Evolutionary conservation across 30 jellyfish, hydroid and myxozoan species (phyloP).

Genomic region (Pseudorhiza aurosa): DNA sequence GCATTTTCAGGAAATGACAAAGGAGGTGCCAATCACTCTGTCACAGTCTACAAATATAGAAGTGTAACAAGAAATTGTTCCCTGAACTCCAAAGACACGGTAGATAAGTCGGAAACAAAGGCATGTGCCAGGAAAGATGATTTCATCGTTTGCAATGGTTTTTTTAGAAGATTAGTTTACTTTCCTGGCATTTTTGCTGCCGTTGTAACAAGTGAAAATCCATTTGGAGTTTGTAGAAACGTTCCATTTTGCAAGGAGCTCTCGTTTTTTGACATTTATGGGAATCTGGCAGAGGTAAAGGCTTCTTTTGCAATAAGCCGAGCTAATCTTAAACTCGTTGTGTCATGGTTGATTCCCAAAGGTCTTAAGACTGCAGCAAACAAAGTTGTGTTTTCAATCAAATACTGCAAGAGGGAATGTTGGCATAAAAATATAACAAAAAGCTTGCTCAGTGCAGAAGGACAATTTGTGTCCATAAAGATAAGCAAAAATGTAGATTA

Average conservation of each 20-base stretch:
- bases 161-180: background rate
- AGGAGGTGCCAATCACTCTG: background rate
- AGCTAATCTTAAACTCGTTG: background rate
- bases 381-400: background rate
- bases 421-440: background rate
- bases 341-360: conserved; percentile 39
- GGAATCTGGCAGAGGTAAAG: background rate
- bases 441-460: background rate
- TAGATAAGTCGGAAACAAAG: background rate
- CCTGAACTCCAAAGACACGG: background rate
- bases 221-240: conserved; percentile 33
- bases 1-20: background rate
- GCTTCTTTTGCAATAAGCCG: background rate
- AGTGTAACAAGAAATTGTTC: background rate
- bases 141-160: background rate
- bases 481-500: background rate
- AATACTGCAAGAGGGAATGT: conserved; percentile 26
- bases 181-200: conserved; percentile 4
- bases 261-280: conserved; percentile 23
- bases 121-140: background rate
- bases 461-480: background rate
- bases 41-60: background rate
- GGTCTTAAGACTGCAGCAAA: background rate
- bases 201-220: conserved; percentile 1
- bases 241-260: conserved; percentile 14